These are phyloP conservation scores for Ptilonorhynchus violaceus DNA, from an alignment of 2,113 vertebrate species.

Conservation along the genomic window DNA sequence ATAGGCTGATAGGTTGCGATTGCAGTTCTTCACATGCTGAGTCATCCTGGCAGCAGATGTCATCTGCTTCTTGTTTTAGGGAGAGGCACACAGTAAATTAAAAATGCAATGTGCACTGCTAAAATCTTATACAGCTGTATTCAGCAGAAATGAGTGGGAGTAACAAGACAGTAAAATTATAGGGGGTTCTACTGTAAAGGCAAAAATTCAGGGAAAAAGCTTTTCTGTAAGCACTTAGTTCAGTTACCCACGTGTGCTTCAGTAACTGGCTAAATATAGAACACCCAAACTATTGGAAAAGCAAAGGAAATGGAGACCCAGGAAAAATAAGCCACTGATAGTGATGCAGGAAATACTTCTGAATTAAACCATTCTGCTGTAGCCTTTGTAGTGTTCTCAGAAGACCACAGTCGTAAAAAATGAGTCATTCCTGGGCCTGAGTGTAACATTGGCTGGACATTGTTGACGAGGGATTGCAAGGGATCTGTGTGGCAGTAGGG, in stretches of 20 bases:
- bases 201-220: constrained; percentile 24
- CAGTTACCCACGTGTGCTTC: constrained; percentile 13
- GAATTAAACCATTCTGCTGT: constrained; percentile 15
- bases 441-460: background rate
- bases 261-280: constrained; percentile 60
- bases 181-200: constrained; percentile 34
- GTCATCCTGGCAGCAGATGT: constrained; percentile 51
- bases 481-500: constrained; percentile 2
- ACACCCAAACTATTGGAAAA: constrained; percentile 12
- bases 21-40: constrained; percentile 14
- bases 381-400: constrained; percentile 50
- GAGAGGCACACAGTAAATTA: constrained; percentile 26
- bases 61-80: constrained; percentile 34
- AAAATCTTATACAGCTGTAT: constrained; percentile 41
- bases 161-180: constrained; percentile 58
- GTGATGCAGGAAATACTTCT: constrained; percentile 41
- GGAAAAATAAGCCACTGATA: constrained; percentile 34
- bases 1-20: background rate
- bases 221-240: constrained; percentile 1
- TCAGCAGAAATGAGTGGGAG: constrained; percentile 57
- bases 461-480: background rate
- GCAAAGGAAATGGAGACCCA: constrained; percentile 38
- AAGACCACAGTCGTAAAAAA: constrained; percentile 43
- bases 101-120: constrained; percentile 13
- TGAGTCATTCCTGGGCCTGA: constrained; percentile 8